Evolutionary conservation across 2,888 invertebrate species (phyloP).

Genomic region (Leptinotarsa juncta): DNA sequence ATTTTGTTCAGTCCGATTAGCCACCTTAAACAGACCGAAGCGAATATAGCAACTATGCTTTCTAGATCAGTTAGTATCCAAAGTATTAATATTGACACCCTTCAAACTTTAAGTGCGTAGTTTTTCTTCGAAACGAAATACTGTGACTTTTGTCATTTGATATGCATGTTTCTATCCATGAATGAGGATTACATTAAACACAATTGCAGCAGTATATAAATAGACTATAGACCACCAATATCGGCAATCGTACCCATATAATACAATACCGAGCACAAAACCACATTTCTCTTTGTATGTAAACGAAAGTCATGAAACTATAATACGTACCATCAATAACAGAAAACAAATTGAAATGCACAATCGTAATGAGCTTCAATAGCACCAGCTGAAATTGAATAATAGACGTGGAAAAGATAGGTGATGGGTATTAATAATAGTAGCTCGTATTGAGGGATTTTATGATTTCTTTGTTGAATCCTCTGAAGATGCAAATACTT

Average conservation of each 20-base stretch:
- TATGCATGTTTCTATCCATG: too few species aligned
- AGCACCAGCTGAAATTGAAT: constrained; percentile 29
- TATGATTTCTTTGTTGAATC: constrained; percentile 32
- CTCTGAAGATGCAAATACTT: constrained; percentile 26
- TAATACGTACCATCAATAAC: constrained; percentile 19
- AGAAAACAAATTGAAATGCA: constrained; percentile 25
- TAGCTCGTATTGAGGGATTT: constrained; percentile 28
- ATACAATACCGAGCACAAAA: constrained; percentile 7
- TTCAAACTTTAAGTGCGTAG: too few species aligned
- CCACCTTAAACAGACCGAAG: too few species aligned
- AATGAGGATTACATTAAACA: too few species aligned
- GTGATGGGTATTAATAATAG: constrained; percentile 30
- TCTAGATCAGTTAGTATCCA: too few species aligned
- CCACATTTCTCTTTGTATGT: constrained; percentile 18
- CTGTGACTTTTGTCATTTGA: too few species aligned
- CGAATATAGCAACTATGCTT: too few species aligned
- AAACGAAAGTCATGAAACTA: constrained; percentile 9
- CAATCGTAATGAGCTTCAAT: constrained; percentile 26
- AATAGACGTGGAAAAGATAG: constrained; percentile 27
- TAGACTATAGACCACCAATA: background rate
- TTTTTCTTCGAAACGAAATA: too few species aligned
- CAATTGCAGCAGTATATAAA: too few species aligned
- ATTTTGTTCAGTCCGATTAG: too few species aligned
- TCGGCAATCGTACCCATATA: background rate
- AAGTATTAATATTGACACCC: too few species aligned